Conservation (phyloP, 2,113 vertebrate genomes). For the Podilymbus podiceps region DNA sequence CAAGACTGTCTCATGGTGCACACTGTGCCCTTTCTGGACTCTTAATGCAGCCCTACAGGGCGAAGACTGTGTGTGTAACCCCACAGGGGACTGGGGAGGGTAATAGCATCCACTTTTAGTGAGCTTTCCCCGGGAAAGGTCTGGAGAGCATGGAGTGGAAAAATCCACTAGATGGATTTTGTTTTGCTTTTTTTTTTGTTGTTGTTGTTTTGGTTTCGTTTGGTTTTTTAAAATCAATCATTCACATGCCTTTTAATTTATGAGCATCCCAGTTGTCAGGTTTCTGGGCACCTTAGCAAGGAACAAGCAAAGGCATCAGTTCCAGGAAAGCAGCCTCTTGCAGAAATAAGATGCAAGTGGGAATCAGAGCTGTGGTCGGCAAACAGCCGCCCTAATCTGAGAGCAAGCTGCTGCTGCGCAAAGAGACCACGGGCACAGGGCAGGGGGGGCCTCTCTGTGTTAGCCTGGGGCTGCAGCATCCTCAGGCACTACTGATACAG, state of each 20-base stretch:
- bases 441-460: background rate
- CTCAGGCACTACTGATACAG: background rate
- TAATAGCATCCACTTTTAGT: background rate
- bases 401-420: background rate
- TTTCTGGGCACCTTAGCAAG: slow-evolving; percentile 15
- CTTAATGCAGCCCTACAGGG: background rate
- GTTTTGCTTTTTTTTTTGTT: background rate
- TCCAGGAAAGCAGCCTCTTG: background rate
- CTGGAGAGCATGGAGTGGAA: background rate
- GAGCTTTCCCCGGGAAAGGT: background rate
- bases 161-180: background rate
- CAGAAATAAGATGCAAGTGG: background rate
- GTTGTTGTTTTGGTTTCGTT: too few relatives aligned
- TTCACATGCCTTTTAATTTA: slow-evolving; percentile 19
- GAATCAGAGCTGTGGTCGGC: background rate
- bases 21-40: background rate
- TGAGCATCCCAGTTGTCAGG: background rate
- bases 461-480: background rate
- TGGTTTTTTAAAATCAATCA: background rate
- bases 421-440: fast-evolving
- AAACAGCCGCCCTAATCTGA: background rate
- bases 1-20: background rate
- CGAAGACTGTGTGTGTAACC: background rate
- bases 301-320: background rate
- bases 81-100: background rate